A percentile compares a stretch with the other conserved stretches of the same genome.
phyloP scores from a whole-genome alignment of 2,113 vertebrate species.

The Colossoma macropomum region DNA sequence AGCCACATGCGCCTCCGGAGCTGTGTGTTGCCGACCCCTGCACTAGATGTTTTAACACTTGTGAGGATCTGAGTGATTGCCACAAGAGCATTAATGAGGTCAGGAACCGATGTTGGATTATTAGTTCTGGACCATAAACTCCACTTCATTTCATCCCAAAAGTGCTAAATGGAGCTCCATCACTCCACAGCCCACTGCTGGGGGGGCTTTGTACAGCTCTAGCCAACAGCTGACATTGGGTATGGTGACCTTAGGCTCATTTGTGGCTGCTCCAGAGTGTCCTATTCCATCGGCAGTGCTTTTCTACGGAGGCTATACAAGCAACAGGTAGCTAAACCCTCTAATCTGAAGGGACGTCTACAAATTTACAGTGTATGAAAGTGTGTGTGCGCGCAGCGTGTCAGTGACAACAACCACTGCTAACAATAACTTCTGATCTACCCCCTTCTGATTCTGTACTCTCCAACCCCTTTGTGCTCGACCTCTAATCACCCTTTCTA shows the following conservation, averaged over 20 bases:
- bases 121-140: too few species aligned
- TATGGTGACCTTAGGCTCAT: neutral
- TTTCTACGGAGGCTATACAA: too few species aligned
- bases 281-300: neutral
- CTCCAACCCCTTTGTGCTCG: neutral
- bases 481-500: neutral
- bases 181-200: neutral
- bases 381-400: neutral
- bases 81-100: too few species aligned
- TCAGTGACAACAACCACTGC: neutral
- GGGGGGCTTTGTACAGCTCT: neutral
- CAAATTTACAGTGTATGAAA: neutral
- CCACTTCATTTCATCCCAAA: neutral
- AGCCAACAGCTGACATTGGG: neutral
- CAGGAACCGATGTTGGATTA: too few species aligned
- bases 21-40: too few species aligned
- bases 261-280: neutral
- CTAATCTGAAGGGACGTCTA: neutral
- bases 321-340: neutral
- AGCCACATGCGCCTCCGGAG: too few species aligned
- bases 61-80: too few species aligned
- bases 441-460: neutral
- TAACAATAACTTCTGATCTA: constrained; percentile 8
- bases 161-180: neutral
- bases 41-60: too few species aligned